Evolutionary conservation across 2,888 invertebrate species (phyloP), one percentile per base, ranked within the genome.

Genomic region (Campoplex capitator): DNA sequence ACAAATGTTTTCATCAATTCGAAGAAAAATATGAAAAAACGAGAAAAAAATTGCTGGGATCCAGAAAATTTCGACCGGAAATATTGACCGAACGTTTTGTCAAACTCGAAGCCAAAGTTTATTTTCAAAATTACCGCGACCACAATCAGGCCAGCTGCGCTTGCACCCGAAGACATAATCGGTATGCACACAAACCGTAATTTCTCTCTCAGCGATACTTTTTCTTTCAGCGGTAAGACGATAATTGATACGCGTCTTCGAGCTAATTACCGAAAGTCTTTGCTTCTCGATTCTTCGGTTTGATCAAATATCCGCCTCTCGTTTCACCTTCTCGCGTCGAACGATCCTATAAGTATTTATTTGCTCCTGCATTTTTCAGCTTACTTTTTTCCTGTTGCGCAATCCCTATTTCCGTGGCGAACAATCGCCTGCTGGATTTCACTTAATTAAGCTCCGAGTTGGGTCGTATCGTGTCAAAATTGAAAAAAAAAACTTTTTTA

Each of bases 261-360:
- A 76, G 81, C 70, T 82, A 84, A 86, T 84, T 82, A 70, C 54
- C 77, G 74, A 84, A 87, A 81, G 77, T 84, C 78, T 78, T 45
- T 84, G 42, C 74, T 73, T 38, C 73, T 51, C 73, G 77, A 84
- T 81, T 78, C 84, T 84, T 81, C 42, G 8, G 11, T 35, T 13
- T 13, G 35, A 35, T 18, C 28, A 48, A 2, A 45, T 58, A 42
- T 35, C 11, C 38, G 35, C 11, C 54, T 51, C 42, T 51, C 42
- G 45, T 58, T n/a, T 70, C 79, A n/a, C 73, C 56, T 80, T 51
- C 8, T 7, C 35, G 62, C 35, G 16, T 16, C n/a, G 28, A 74
- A 38, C 42, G 48, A 54, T 54, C 62, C 74, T 42, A 70, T 23
- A 51, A 45, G 23, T 78, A 70, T 84, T 58, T 48, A 23, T 76